Conservation (phyloP, 35 echinoderm and acorn worm species). For the Antedon bifida region DNA sequence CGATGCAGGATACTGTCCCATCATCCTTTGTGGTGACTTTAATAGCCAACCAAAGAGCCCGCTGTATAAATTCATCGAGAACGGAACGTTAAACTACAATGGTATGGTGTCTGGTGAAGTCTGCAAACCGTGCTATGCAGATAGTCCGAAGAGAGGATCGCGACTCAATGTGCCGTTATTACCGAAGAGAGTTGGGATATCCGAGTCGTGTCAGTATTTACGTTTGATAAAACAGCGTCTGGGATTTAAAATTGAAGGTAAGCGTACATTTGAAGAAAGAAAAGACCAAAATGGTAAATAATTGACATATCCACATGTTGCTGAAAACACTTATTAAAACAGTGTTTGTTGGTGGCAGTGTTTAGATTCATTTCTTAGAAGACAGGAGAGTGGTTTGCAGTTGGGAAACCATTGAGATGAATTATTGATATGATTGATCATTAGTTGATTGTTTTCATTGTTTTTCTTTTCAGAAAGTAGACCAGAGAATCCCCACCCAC, state of each 20-base stretch:
- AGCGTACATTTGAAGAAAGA: background rate
- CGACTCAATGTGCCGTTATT: slow-evolving; percentile 30
- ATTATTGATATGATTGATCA: background rate
- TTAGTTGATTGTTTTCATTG: background rate
- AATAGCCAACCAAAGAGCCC: slow-evolving; percentile 66
- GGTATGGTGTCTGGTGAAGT: slow-evolving; percentile 30
- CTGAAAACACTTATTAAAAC: background rate
- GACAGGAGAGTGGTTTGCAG: no score
- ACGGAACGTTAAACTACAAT: slow-evolving; percentile 27
- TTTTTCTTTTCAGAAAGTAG: background rate
- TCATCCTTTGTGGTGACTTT: slow-evolving; percentile 86
- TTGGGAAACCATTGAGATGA: background rate
- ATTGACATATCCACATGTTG: no score
- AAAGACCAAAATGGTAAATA: background rate
- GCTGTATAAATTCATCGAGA: slow-evolving; percentile 50
- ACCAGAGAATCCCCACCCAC: no score
- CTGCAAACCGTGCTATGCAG: slow-evolving; percentile 45
- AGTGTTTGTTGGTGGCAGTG: no score
- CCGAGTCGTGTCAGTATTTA: slow-evolving; percentile 41
- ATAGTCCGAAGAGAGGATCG: background rate
- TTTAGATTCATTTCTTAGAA: no score
- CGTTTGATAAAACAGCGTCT: background rate
- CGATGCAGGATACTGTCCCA: slow-evolving; percentile 23
- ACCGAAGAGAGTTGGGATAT: slow-evolving; percentile 46
- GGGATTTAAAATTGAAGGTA: background rate